Base-by-base conservation (phyloP, 1,140 invertebrate genomes). In the Pogonus chalceus region DNA sequence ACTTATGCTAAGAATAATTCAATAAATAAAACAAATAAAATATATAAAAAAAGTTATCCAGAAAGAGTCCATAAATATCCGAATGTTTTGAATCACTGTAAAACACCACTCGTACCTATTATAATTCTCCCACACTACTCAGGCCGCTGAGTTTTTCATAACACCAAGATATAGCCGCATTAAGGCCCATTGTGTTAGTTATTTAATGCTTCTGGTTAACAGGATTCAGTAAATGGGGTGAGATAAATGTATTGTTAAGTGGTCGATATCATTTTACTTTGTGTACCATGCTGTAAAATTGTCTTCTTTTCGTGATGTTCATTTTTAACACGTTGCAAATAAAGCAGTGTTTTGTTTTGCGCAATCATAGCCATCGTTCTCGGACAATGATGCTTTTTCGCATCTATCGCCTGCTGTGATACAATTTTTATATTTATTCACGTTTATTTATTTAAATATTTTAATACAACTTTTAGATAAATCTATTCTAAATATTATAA, bases 41-140 rank as follows among this genome's bases (percentile, higher is more conserved):
- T n/a, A n/a, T n/a, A n/a, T n/a, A n/a, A n/a, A n/a, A n/a, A n/a
- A n/a, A n/a, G n/a, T n/a, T n/a, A n/a, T n/a, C n/a, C n/a, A n/a
- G n/a, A n/a, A n/a, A n/a, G n/a, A n/a, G n/a, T n/a, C n/a, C n/a
- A n/a, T n/a, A n/a, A n/a, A n/a, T n/a, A n/a, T n/a, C n/a, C 18
- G 18, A 22, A 23, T 23, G 10, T 49, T 9, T 49, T 31, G 51
- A 22, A n/a, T 4, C 59, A 56, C 56, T 61, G 60, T 53, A 46
- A 31, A 56, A 48, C 51, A 55, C 58, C 63, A 66, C 57, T 54
- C 56, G 62, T 60, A 54, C 57, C 64, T 67, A 66, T 67, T 66
- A 67, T 58, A 61, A 64, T 60, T 63, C 63, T 67, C 65, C 63
- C 65, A 67, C 65, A 66, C 63, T 64, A 67, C 63, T 67, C 65